phyloP scores from a whole-genome alignment of 2,113 vertebrate genomes.

The Halichoerus grypus region DNA sequence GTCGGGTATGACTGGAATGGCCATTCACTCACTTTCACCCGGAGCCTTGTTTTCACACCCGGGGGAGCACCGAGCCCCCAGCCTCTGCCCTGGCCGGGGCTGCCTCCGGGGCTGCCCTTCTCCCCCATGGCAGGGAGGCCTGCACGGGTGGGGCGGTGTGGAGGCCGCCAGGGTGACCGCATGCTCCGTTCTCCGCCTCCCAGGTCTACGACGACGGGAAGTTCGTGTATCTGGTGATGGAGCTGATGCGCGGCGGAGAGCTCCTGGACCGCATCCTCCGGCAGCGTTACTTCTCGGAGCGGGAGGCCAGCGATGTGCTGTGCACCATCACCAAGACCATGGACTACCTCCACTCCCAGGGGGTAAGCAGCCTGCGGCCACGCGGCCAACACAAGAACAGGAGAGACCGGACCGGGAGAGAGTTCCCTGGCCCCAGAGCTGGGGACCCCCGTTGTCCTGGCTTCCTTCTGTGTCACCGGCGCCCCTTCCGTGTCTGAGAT shows the following conservation, averaged over 20 bases:
- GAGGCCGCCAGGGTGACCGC: rapidly evolving
- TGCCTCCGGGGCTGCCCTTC: rapidly evolving
- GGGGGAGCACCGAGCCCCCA: too few species aligned
- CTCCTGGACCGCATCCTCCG: constrained; percentile 94
- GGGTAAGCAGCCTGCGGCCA: constrained; percentile 86
- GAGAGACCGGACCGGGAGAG: neutral
- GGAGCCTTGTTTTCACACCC: neutral
- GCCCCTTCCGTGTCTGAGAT: rapidly evolving
- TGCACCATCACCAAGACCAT: constrained; percentile 94
- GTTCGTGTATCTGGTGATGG: constrained; percentile 94
- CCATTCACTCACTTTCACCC: rapidly evolving
- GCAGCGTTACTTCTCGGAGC: constrained; percentile 94
- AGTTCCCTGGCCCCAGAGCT: neutral
- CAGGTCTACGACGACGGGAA: constrained; percentile 97
- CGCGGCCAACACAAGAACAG: too few species aligned
- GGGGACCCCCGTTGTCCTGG: rapidly evolving
- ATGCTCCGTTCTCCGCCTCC: rapidly evolving
- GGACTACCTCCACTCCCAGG: constrained; percentile 97
- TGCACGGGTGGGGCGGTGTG: rapidly evolving
- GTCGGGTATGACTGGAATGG: rapidly evolving
- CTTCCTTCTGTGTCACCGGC: rapidly evolving
- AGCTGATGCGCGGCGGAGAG: constrained; percentile 95
- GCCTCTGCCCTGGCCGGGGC: rapidly evolving
- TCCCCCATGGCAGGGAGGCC: neutral
- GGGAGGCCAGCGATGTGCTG: constrained; percentile 94